Base-by-base conservation (phyloP, 1,140 invertebrate genomes). In the Drosophila sucinea region DNA sequence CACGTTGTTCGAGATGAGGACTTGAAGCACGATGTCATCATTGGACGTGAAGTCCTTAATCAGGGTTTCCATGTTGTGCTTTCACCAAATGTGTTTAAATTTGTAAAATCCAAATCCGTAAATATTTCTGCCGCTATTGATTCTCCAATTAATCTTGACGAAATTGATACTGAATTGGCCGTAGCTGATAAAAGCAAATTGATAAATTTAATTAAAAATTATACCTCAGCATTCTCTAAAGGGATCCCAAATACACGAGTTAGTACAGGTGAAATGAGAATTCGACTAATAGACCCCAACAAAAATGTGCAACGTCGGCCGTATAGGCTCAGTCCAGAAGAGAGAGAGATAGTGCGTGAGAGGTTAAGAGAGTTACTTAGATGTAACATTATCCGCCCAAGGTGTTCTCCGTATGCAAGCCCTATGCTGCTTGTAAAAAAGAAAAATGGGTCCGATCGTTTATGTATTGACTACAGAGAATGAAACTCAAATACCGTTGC, bases 251-350 rank as follows among this genome's bases (percentile, higher is more conserved):
- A 41, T 8, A 61, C 1, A 17, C 33, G 10, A 33, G 33, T 61
- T 40, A 54, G 8, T 29, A 54, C 23, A 54, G 51, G 27, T 35
- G 51, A 54, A 27, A 25, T 54, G 25, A 29, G 27, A 44, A 40
- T 61, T n/a, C 35, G 33, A 27, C 60, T 61, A 25, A 29, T 54
- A 3, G 51, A 54, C 27, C 27, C 51, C 25, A 54, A 54, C 27
- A 54, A 54, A 54, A 54, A 25, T 29, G 25, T 54, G 25, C 25
- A 54, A 54, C 25, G 51, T 25, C 51, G 51, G 25, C 25, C 51
- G 51, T 27, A 60, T 38, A 60, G 57, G 57, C 29, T 60, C 25
- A 60, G 38, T 30, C 17, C 23, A 60, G 38, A 60, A 33, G 38
- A 41, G 38, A 60, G 23, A 38, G 38, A 60, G 30, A 27, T 60